Evolutionary conservation across 2,797 vertebrate species (phyloP).

Genomic region (Peromyscus melanophrys): DNA sequence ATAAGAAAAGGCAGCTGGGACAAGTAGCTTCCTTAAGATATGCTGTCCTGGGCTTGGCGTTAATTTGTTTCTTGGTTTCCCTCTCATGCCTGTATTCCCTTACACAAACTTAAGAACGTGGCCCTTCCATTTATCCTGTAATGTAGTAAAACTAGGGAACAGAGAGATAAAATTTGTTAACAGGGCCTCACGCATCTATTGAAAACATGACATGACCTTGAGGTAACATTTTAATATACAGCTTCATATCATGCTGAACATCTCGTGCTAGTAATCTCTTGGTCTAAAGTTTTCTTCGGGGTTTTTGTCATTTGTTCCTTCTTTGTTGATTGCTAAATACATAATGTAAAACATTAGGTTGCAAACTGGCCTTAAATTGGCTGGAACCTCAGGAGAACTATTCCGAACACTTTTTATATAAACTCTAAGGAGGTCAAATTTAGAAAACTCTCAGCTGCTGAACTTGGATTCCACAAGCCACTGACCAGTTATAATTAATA

Average conservation of each 20-base stretch:
- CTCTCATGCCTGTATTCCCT: conserved; percentile 86
- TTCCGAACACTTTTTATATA: conserved; percentile 89
- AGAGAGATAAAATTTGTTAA: conserved; percentile 88
- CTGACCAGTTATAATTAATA: conserved; percentile 91
- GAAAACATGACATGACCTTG: conserved; percentile 91
- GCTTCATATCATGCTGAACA: conserved; percentile 65
- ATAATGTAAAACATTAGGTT: conserved; percentile 85
- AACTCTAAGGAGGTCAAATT: conserved; percentile 89
- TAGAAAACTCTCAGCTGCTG: conserved; percentile 91
- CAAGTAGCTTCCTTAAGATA: background rate
- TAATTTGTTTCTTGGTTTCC: conserved; percentile 76
- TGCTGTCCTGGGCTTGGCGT: background rate
- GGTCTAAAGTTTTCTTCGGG: conserved; percentile 65
- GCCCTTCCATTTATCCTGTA: conserved; percentile 86
- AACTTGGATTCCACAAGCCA: conserved; percentile 88
- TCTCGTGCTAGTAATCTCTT: conserved; percentile 78
- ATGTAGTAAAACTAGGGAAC: conserved; percentile 83
- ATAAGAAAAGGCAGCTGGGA: background rate
- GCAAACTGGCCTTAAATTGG: conserved; percentile 86
- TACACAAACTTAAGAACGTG: conserved; percentile 88
- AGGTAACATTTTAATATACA: conserved; percentile 77
- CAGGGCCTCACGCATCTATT: conserved; percentile 92
- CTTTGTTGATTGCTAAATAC: conserved; percentile 80
- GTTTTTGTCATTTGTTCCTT: conserved; percentile 51
- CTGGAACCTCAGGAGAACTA: conserved; percentile 80